Percentiles rank a stretch among this genome's conserved stretches.
phyloP scores from a whole-genome alignment of 1,140 invertebrate genomes.

The Hormaphis cornu region DNA sequence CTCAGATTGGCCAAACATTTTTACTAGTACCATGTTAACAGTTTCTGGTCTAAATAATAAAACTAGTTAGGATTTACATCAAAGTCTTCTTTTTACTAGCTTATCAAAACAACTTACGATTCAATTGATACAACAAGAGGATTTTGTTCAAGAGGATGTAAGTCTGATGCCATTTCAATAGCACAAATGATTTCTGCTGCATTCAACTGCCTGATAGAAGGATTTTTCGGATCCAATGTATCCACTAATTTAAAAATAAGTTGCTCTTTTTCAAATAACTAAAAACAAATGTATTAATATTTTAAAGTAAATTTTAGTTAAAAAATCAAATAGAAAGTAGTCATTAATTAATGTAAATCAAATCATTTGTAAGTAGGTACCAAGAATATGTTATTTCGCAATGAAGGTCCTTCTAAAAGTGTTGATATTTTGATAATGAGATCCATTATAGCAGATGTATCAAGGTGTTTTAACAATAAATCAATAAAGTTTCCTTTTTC shows the following conservation, averaged over 20 bases:
- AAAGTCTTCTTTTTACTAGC: neutral
- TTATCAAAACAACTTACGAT: conserved; percentile 4
- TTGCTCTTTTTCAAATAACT: conserved; percentile 85
- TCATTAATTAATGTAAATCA: neutral
- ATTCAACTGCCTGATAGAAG: conserved; percentile 67
- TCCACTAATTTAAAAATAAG: conserved; percentile 73
- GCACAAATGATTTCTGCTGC: conserved; percentile 59
- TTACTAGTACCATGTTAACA: neutral
- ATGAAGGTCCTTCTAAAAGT: conserved; percentile 67
- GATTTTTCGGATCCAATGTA: conserved; percentile 63
- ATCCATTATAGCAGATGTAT: conserved; percentile 92
- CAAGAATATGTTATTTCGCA: conserved; percentile 69
- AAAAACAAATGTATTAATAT: conserved; percentile 43
- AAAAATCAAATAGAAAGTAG: too few species aligned
- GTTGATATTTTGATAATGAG: conserved; percentile 79
- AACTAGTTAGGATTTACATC: too few species aligned
- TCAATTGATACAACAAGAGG: conserved; percentile 24
- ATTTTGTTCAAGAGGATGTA: conserved; percentile 14
- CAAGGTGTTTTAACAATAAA: conserved; percentile 75
- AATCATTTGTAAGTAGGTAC: conserved; percentile 50
- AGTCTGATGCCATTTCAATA: conserved; percentile 42
- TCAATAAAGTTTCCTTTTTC: conserved; percentile 74
- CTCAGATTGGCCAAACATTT: conserved; percentile 20
- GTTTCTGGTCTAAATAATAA: conserved; percentile 15
- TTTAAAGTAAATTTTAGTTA: too few species aligned